Percentiles rank a stretch among this genome's conserved stretches.
Evolutionary conservation across 2,113 vertebrate species (phyloP).

Genomic region (Micronycteris hirsuta): DNA sequence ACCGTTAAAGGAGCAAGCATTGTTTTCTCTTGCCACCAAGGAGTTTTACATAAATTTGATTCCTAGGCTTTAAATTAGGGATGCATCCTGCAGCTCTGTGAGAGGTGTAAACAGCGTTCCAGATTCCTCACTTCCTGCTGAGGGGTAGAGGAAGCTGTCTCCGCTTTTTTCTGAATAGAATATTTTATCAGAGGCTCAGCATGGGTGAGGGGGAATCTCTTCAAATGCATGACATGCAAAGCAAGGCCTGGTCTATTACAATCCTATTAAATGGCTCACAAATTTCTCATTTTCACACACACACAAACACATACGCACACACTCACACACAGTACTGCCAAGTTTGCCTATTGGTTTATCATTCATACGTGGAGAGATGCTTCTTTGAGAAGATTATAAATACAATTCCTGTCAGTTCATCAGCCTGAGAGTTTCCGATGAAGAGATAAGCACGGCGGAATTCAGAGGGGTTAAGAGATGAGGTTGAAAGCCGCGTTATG

Average conservation of each 20-base stretch:
- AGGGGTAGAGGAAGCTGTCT: background rate
- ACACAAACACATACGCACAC: conserved; percentile 35
- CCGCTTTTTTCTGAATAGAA: conserved; percentile 37
- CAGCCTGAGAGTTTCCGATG: conserved; percentile 50
- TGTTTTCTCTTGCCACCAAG: background rate
- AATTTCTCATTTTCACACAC: conserved; percentile 69
- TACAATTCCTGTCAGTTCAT: conserved; percentile 67
- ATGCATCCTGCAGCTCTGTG: background rate
- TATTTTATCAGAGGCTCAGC: conserved; percentile 21
- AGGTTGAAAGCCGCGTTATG: conserved; percentile 61
- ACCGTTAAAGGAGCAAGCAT: background rate
- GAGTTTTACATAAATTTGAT: background rate
- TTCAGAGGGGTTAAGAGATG: conserved; percentile 65
- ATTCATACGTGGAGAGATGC: conserved; percentile 63
- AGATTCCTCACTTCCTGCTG: background rate
- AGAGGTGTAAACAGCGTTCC: background rate
- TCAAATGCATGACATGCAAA: conserved; percentile 32
- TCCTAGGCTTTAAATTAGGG: background rate
- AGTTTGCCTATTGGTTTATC: conserved; percentile 70
- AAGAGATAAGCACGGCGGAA: conserved; percentile 67
- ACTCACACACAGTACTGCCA: conserved; percentile 49
- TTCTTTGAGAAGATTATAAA: conserved; percentile 66
- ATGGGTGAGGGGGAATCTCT: conserved; percentile 12
- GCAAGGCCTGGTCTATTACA: conserved; percentile 63
- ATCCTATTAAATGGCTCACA: conserved; percentile 75